Conservation (phyloP, 2,113 vertebrate genomes). For the Anthoscopus minutus region DNA sequence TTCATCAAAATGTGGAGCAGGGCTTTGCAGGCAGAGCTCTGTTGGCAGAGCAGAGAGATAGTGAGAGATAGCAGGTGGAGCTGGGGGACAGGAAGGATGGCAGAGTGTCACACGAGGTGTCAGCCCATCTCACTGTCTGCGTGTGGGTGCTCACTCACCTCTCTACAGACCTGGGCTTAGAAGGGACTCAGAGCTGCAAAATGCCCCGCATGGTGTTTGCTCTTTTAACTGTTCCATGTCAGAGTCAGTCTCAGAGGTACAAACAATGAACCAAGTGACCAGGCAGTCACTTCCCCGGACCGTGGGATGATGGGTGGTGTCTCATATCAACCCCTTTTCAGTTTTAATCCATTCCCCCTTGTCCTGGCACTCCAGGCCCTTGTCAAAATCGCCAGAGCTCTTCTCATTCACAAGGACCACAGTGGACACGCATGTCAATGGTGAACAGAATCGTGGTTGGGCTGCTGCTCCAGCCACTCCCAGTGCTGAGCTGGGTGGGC, state of each 20-base stretch:
- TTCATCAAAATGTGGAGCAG: conserved; percentile 14
- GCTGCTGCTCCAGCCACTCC: not conserved
- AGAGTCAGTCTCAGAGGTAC: not conserved
- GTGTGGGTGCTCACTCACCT: rapidly evolving
- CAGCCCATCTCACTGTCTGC: not conserved
- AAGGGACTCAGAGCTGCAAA: not conserved
- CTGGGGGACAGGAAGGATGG: not conserved
- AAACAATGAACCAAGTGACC: not conserved
- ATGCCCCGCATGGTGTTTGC: not conserved
- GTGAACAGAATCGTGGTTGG: not conserved
- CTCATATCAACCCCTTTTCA: rapidly evolving
- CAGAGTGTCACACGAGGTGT: not conserved
- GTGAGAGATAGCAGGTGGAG: not conserved
- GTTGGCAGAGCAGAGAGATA: not conserved
- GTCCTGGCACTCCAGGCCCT: not conserved
- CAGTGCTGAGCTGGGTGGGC: not conserved
- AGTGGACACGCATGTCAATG: rapidly evolving
- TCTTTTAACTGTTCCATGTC: not conserved
- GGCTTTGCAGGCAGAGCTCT: not conserved
- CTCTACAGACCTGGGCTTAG: rapidly evolving
- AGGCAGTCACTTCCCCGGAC: not conserved
- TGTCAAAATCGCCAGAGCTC: not conserved
- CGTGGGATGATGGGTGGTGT: not conserved
- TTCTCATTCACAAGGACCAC: not conserved
- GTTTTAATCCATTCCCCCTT: not conserved